Evolutionary conservation across 2,888 invertebrate genomes (phyloP).

Genomic region (Fragum fragum): DNA sequence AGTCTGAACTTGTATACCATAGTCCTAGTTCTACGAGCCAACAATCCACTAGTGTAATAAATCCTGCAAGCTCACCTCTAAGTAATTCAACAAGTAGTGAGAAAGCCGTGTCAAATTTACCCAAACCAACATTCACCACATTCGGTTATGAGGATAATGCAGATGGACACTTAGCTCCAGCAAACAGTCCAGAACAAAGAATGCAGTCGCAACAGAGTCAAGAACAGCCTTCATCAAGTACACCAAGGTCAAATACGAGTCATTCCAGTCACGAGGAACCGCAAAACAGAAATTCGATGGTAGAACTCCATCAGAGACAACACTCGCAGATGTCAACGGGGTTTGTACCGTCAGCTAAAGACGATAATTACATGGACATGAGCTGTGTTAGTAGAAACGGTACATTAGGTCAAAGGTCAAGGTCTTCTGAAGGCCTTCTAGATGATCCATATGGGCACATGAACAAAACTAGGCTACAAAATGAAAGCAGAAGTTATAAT

Average conservation of each 20-base stretch:
- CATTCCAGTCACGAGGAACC: slow-evolving; percentile 34
- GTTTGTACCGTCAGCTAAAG: slow-evolving; percentile 48
- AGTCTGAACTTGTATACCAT: neutral
- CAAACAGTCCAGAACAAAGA: slow-evolving; percentile 42
- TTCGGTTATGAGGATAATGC: slow-evolving; percentile 68
- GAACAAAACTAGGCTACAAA: neutral
- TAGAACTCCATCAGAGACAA: slow-evolving; percentile 31
- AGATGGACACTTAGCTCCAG: slow-evolving; percentile 26
- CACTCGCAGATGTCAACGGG: slow-evolving; percentile 56
- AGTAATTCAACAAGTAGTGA: slow-evolving; percentile 62
- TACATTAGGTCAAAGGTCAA: slow-evolving; percentile 44
- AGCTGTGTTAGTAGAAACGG: slow-evolving; percentile 26
- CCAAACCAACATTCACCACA: slow-evolving; percentile 72
- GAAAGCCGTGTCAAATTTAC: slow-evolving; percentile 36
- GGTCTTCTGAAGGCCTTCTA: slow-evolving; percentile 60
- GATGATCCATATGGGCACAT: slow-evolving; percentile 5
- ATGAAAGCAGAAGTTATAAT: slow-evolving; percentile 6
- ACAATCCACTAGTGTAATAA: neutral
- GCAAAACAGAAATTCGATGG: slow-evolving; percentile 9
- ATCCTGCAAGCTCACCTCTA: slow-evolving; percentile 11
- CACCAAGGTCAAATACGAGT: slow-evolving; percentile 26
- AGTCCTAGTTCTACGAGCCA: neutral
- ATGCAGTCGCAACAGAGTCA: slow-evolving; percentile 4
- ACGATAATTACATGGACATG: slow-evolving; percentile 60
- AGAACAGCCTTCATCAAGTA: slow-evolving; percentile 42